A percentile compares a stretch with the other conserved stretches of the same genome.
phyloP scores from a whole-genome alignment of 1,140 invertebrate genomes.

The Drosophila arawakana region DNA sequence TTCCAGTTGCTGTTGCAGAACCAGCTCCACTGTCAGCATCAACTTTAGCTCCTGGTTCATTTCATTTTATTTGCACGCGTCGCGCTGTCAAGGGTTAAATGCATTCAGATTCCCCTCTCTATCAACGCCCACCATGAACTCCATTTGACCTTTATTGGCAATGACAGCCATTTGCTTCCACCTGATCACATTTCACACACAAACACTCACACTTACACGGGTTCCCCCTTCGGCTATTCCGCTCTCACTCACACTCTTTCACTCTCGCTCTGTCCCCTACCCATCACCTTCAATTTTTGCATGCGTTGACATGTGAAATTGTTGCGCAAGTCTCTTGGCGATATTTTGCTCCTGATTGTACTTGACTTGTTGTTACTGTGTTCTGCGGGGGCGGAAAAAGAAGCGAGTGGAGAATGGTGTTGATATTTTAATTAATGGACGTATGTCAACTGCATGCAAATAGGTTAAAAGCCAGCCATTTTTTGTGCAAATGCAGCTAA shows the following conservation, averaged over 20 bases:
- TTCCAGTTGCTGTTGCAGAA: conserved; percentile 26
- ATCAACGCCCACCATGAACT: not conserved
- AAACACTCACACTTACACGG: conserved; percentile 1
- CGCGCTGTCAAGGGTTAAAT: conserved; percentile 75
- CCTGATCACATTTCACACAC: conserved; percentile 73
- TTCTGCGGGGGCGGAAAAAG: not conserved
- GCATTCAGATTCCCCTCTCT: conserved; percentile 33
- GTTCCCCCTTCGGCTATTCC: not conserved
- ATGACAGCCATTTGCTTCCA: conserved; percentile 64
- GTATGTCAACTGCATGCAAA: conserved; percentile 66
- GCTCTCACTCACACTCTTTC: not conserved
- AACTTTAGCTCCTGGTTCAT: conserved; percentile 31
- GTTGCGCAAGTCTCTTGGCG: conserved; percentile 69
- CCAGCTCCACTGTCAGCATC: conserved; percentile 44
- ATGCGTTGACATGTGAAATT: conserved; percentile 77
- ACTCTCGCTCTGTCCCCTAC: not conserved
- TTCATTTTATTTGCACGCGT: conserved; percentile 72
- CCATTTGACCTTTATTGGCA: conserved; percentile 71
- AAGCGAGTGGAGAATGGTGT: conserved; percentile 15
- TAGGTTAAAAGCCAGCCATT: conserved; percentile 66
- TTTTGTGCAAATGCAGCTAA: conserved; percentile 34
- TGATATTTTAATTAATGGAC: conserved; percentile 73
- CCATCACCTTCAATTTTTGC: conserved; percentile 53
- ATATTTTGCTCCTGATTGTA: conserved; percentile 55
- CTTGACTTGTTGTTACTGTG: conserved; percentile 27